Evolutionary conservation across 1,140 invertebrate genomes (phyloP).

Genomic region (Notospermus geniculatus): DNA sequence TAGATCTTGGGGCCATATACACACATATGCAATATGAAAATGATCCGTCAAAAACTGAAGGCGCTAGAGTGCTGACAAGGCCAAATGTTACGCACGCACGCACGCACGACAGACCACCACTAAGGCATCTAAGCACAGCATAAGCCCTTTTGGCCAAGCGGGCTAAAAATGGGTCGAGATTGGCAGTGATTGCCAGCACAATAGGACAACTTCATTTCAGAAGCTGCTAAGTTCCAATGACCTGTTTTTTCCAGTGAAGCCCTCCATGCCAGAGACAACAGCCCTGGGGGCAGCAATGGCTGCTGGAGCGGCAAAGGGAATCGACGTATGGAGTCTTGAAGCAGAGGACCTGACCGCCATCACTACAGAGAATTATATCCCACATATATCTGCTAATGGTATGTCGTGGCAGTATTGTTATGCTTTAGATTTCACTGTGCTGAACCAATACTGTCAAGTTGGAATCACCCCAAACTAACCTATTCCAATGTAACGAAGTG

Average conservation of each 20-base stretch:
- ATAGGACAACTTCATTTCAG: neutral
- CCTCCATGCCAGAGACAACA: constrained; percentile 83
- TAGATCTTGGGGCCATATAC: too few species aligned
- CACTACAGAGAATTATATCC: constrained; percentile 76
- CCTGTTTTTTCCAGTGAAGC: constrained; percentile 65
- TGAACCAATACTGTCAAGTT: too few species aligned
- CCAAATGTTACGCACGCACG: too few species aligned
- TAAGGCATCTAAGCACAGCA: too few species aligned
- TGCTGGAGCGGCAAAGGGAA: constrained; percentile 77
- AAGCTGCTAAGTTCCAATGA: constrained; percentile 7
- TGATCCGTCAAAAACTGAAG: too few species aligned
- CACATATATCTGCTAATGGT: constrained; percentile 75
- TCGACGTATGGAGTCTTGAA: constrained; percentile 53
- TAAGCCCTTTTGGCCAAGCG: too few species aligned
- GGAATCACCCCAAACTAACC: neutral
- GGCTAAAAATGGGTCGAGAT: too few species aligned
- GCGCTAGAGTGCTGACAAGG: too few species aligned
- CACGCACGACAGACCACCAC: too few species aligned
- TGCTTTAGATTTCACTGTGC: neutral
- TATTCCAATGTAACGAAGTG: neutral
- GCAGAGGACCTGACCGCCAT: constrained; percentile 54
- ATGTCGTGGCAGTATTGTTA: too few species aligned
- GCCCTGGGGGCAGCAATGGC: constrained; percentile 87
- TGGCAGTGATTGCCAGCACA: neutral
- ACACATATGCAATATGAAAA: too few species aligned